Conservation (phyloP, 1,140 invertebrate genomes). For the Musca vetustissima region DNA sequence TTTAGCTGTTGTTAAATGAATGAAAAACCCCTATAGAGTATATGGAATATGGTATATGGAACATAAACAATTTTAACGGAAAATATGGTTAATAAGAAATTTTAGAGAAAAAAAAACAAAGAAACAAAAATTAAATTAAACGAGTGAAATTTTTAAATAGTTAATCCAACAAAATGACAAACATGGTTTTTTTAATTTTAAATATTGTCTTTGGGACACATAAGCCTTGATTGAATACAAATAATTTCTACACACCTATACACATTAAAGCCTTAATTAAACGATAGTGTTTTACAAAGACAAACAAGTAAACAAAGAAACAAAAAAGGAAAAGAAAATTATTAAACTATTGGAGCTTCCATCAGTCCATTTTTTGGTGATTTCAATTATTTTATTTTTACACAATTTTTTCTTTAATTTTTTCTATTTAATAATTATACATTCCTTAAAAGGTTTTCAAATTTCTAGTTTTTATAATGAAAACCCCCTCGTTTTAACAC, state of each 20-base stretch:
- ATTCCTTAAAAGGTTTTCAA: too few relatives aligned
- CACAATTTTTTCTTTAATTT: too few relatives aligned
- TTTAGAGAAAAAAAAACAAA: neutral
- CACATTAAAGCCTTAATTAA: constrained; percentile 13
- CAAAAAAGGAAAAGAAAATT: neutral
- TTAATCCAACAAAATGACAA: too few relatives aligned
- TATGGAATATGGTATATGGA: neutral
- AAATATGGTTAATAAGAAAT: too few relatives aligned
- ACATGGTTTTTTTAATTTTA: too few relatives aligned
- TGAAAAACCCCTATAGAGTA: neutral
- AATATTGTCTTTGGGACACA: too few relatives aligned
- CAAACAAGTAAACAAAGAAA: neutral
- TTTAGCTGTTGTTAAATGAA: constrained; percentile 14
- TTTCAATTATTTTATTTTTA: neutral
- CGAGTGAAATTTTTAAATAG: constrained; percentile 14
- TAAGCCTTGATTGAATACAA: constrained; percentile 13
- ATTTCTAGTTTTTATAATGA: too few relatives aligned
- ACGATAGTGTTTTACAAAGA: neutral
- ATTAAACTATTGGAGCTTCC: constrained; percentile 22
- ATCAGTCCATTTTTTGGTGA: constrained; percentile 4
- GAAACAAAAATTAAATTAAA: constrained; percentile 3
- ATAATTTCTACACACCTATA: neutral
- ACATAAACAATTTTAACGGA: too few relatives aligned
- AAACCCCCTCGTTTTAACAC: too few relatives aligned
- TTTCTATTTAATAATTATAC: too few relatives aligned